Conservation (phyloP, 1,140 invertebrate species). For the Ephestia elutella region DNA sequence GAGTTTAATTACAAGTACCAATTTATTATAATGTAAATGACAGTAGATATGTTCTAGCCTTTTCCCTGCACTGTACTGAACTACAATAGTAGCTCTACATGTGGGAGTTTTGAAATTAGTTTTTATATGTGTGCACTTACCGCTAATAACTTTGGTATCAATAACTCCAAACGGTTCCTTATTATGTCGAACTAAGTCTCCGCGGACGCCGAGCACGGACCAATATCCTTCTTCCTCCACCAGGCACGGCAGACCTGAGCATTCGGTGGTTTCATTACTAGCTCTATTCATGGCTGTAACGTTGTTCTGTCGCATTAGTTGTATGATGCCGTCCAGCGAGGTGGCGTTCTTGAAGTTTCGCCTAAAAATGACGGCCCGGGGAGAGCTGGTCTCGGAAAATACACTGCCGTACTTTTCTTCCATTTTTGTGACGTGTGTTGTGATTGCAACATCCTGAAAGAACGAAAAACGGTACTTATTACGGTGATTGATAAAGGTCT, state of each 20-base stretch:
- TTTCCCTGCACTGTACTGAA: too few species aligned
- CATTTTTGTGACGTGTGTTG: slow-evolving; percentile 59
- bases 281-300: slow-evolving; percentile 38
- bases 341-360: slow-evolving; percentile 59
- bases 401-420: slow-evolving; percentile 52
- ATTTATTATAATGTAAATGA: too few species aligned
- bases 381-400: slow-evolving; percentile 60
- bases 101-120: too few species aligned
- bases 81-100: too few species aligned
- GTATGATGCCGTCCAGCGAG: slow-evolving; percentile 51
- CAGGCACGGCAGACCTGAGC: slow-evolving; percentile 44
- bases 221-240: slow-evolving; percentile 41
- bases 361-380: slow-evolving; percentile 58
- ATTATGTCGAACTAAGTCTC: slow-evolving; percentile 48
- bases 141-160: slow-evolving; percentile 63
- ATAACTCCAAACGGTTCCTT: slow-evolving; percentile 59
- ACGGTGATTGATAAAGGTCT: too few species aligned
- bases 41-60: too few species aligned
- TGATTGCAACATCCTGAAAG: slow-evolving; percentile 63
- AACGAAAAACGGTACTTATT: background rate
- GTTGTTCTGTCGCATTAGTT: slow-evolving; percentile 64
- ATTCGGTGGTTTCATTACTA: slow-evolving; percentile 31
- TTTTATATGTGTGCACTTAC: slow-evolving; percentile 33
- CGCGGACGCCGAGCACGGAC: slow-evolving; percentile 55
- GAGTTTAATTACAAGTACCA: too few species aligned